A percentile compares a stretch with the other conserved stretches of the same genome.
phyloP scores from a whole-genome alignment of 2,113 vertebrate genomes.

The Phylloscopus whistleri region DNA sequence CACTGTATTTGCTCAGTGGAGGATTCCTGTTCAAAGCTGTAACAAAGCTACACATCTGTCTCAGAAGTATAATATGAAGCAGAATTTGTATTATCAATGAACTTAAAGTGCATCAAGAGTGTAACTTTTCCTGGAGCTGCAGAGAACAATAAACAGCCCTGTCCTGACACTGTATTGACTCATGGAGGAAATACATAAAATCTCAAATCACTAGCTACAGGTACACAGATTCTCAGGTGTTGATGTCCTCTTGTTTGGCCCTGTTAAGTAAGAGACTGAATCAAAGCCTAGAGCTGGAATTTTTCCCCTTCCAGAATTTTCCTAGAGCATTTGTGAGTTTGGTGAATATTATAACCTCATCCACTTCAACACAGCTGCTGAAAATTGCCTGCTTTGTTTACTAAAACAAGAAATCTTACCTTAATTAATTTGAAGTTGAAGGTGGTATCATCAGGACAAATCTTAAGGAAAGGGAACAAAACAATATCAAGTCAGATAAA shows the following conservation, averaged over 20 bases:
- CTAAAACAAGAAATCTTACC: slow-evolving; percentile 73
- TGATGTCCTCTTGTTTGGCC: background rate
- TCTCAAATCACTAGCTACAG: background rate
- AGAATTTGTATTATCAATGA: background rate
- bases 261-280: background rate
- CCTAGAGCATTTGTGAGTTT: background rate
- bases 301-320: background rate
- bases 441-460: slow-evolving; percentile 72
- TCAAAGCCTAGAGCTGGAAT: background rate
- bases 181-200: background rate
- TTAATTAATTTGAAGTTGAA: slow-evolving; percentile 80
- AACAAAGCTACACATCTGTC: background rate
- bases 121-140: background rate
- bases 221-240: background rate
- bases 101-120: background rate
- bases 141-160: background rate
- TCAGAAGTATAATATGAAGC: background rate
- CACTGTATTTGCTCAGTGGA: background rate
- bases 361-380: background rate
- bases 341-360: background rate
- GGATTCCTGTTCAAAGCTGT: background rate
- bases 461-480: slow-evolving; percentile 68
- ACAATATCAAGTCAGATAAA: background rate
- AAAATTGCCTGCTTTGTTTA: background rate
- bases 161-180: background rate